These are phyloP conservation scores for Sclerurus mexicanus DNA, from an alignment of 2,113 vertebrate genomes.

Conservation along the genomic window DNA sequence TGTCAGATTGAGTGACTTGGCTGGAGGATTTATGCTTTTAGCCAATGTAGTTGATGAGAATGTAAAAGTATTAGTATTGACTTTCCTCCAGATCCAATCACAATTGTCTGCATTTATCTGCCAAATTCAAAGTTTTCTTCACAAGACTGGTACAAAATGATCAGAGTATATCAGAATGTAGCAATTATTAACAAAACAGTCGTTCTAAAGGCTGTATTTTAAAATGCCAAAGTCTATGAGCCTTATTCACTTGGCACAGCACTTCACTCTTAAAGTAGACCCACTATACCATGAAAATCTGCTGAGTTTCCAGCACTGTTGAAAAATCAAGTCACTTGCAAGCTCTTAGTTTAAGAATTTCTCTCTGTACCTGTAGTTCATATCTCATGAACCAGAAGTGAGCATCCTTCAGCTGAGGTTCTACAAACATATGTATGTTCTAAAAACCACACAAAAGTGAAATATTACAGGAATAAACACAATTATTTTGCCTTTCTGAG, in stretches of 20 bases:
- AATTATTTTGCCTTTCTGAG: background rate
- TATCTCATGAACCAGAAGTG: background rate
- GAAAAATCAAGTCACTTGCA: background rate
- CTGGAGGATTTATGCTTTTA: background rate
- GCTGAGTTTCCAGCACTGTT: background rate
- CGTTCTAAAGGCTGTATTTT: background rate
- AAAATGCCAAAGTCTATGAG: background rate
- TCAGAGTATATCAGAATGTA: background rate
- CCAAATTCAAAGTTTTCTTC: background rate
- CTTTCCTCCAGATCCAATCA: background rate
- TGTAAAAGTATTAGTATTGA: background rate
- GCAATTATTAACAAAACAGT: background rate
- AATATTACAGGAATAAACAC: background rate
- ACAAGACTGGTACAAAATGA: background rate
- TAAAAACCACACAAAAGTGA: background rate
- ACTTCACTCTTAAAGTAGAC: background rate
- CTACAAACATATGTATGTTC: background rate
- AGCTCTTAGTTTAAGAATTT: background rate
- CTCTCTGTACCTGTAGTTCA: background rate
- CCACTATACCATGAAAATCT: background rate
- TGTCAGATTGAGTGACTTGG: background rate
- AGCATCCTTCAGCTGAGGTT: background rate
- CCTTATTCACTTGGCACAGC: background rate
- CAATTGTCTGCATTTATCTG: background rate
- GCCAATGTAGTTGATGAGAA: background rate